Conservation (phyloP, 2,888 invertebrate genomes). For the Ectobius pallidus region DNA sequence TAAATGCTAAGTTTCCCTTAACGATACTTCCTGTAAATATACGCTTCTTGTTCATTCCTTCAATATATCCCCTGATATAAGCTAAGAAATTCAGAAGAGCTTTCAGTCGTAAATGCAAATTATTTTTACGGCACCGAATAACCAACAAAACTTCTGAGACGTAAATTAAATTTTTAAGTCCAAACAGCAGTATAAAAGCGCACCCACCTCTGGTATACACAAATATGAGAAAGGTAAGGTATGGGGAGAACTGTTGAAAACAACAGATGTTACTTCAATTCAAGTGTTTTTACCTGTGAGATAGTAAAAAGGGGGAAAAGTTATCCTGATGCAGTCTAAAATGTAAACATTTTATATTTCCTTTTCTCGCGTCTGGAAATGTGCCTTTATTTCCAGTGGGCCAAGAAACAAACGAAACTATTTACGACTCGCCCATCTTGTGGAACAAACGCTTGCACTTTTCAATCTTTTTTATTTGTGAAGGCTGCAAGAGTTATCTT, state of each 20-base stretch:
- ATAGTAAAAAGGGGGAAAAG: neutral
- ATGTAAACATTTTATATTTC: neutral
- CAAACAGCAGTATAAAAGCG: neutral
- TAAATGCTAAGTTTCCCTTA: too few species aligned
- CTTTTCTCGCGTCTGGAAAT: neutral
- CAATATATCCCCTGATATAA: too few species aligned
- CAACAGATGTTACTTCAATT: slow-evolving; percentile 3
- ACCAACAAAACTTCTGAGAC: neutral
- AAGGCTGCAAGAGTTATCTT: too few species aligned
- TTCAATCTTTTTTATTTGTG: too few species aligned
- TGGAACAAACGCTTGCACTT: neutral
- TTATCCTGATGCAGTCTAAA: neutral
- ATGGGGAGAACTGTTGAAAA: neutral
- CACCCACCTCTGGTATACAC: neutral
- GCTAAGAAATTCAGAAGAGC: too few species aligned
- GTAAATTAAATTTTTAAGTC: slow-evolving; percentile 10
- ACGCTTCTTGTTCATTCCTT: too few species aligned
- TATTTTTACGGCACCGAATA: neutral
- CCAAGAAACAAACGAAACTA: neutral
- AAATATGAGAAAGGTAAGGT: neutral
- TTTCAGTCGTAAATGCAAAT: neutral
- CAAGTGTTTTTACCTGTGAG: neutral
- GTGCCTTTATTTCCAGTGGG: neutral
- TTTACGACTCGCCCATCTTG: neutral
- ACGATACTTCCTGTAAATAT: too few species aligned